Evolutionary conservation across 2,113 vertebrate genomes (phyloP).

Genomic region (Felis catus): DNA sequence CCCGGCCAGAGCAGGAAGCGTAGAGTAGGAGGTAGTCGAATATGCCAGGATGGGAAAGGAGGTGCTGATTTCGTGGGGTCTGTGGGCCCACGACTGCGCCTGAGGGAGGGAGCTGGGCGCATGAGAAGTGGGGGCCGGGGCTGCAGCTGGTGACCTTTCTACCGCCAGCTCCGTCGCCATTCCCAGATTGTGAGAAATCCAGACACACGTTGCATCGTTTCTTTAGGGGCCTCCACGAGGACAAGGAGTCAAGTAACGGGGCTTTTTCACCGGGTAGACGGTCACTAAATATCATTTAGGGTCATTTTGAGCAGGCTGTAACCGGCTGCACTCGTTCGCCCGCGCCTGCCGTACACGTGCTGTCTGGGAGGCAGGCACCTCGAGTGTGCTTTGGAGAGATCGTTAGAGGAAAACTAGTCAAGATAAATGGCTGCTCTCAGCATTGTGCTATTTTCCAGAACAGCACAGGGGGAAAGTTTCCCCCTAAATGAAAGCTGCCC

Average conservation of each 20-base stretch:
- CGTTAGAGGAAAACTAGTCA: constrained; percentile 36
- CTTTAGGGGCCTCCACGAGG: constrained; percentile 21
- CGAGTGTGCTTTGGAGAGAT: background rate
- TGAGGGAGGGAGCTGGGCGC: background rate
- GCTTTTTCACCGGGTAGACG: background rate
- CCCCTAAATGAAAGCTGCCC: constrained; percentile 42
- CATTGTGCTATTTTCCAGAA: constrained; percentile 52
- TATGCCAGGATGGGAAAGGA: background rate
- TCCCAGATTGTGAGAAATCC: background rate
- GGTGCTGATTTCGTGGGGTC: background rate
- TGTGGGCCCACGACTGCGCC: background rate
- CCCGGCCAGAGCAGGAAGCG: background rate
- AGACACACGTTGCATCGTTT: background rate
- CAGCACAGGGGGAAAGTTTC: background rate
- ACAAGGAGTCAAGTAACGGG: constrained; percentile 4
- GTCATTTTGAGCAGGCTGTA: background rate
- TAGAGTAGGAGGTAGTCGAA: background rate
- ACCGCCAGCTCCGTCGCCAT: background rate
- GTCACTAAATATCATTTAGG: constrained; percentile 42
- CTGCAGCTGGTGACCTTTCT: background rate
- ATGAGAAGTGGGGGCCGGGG: background rate
- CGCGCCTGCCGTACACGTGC: background rate
- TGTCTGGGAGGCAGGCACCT: background rate
- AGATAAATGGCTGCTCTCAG: constrained; percentile 45
- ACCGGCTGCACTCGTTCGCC: background rate